Conservation (phyloP, 2,113 vertebrate genomes). For the Cavia porcellus region DNA sequence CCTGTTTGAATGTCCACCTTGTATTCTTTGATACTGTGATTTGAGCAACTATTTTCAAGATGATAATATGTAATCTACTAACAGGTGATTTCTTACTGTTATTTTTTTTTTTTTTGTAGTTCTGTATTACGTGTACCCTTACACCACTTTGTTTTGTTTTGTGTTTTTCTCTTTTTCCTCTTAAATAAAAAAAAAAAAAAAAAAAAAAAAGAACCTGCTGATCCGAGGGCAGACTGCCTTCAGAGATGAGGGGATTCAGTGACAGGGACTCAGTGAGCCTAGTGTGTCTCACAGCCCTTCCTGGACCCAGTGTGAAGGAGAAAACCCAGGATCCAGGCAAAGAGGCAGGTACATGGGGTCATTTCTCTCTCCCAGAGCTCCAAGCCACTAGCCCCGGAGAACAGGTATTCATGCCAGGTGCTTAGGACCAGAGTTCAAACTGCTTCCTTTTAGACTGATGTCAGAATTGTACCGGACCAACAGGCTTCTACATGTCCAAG, state of each 20-base stretch:
- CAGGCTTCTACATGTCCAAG: neutral
- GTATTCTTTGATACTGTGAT: too few relatives aligned
- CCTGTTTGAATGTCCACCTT: too few relatives aligned
- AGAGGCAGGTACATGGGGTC: neutral
- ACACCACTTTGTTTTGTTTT: too few relatives aligned
- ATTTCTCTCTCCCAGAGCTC: too few relatives aligned
- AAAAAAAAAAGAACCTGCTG: too few relatives aligned
- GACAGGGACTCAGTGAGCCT: neutral
- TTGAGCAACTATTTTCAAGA: too few relatives aligned
- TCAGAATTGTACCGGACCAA: neutral
- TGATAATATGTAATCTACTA: too few relatives aligned
- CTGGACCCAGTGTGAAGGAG: neutral
- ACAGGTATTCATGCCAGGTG: neutral
- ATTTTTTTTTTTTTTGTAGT: too few relatives aligned
- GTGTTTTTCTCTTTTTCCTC: too few relatives aligned
- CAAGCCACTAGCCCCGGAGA: rapidly evolving
- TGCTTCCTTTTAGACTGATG: neutral
- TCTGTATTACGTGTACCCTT: too few relatives aligned
- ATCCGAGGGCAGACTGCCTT: neutral
- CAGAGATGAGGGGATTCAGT: neutral
- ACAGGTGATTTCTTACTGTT: too few relatives aligned
- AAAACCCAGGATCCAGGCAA: neutral
- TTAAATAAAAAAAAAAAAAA: too few relatives aligned
- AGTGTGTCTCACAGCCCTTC: neutral
- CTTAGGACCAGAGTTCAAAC: neutral